A percentile compares a stretch with the other conserved stretches of the same genome.
These are phyloP conservation scores for Troilus luridus DNA, from an alignment of 2,888 invertebrate species.

Conservation along the genomic window DNA sequence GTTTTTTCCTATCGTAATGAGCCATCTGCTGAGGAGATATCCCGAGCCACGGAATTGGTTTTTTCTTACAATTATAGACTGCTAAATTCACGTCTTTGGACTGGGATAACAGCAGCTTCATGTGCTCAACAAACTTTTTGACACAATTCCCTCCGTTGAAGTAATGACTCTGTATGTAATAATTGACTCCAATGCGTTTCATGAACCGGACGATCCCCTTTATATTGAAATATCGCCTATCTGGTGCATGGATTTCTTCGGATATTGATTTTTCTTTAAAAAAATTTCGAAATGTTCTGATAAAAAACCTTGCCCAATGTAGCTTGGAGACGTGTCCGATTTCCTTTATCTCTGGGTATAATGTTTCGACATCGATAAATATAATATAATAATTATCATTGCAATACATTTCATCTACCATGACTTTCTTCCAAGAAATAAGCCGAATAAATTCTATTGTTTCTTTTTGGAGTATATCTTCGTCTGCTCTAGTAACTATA, in stretches of 20 bases:
- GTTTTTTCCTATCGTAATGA: background rate
- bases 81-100: background rate
- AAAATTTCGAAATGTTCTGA: background rate
- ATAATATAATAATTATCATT: background rate
- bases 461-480: background rate
- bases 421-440: background rate
- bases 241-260: background rate
- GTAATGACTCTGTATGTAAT: background rate
- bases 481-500: background rate
- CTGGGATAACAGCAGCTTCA: background rate
- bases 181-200: background rate
- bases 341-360: background rate
- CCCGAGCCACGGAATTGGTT: background rate
- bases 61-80: background rate
- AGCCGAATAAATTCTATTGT: background rate
- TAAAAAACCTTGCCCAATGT: background rate
- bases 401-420: background rate
- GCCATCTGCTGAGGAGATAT: constrained; percentile 16
- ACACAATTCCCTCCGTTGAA: constrained; percentile 2
- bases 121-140: constrained; percentile 9
- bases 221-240: background rate
- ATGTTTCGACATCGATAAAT: background rate
- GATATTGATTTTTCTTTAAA: background rate
- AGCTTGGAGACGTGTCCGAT: background rate
- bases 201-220: background rate